Conservation (phyloP, 2,888 invertebrate genomes). For the Isotomurus palustris region DNA sequence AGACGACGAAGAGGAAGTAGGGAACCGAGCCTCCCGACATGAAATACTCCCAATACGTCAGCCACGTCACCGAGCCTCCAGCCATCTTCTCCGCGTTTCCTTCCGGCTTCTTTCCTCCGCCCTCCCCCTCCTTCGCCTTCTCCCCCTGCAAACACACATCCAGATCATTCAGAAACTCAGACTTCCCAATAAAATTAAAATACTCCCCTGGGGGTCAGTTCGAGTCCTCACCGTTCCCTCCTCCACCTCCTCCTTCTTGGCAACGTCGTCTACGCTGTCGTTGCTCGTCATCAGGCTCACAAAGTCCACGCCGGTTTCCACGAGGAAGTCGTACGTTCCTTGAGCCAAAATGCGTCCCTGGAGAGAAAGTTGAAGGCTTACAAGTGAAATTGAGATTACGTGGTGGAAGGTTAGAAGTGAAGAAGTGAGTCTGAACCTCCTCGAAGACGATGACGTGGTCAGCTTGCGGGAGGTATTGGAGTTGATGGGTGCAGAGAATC, state of each 20-base stretch:
- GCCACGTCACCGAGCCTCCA: slow-evolving; percentile 40
- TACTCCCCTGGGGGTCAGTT: slow-evolving; percentile 14
- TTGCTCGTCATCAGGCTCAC: slow-evolving; percentile 48
- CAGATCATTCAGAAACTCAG: no score
- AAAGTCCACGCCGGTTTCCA: slow-evolving; percentile 49
- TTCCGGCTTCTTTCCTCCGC: slow-evolving; percentile 23
- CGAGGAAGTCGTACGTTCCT: slow-evolving; percentile 59
- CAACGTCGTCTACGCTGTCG: slow-evolving; percentile 47
- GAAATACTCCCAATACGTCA: slow-evolving; percentile 52
- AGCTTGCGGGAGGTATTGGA: slow-evolving; percentile 55
- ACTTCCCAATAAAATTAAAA: background rate
- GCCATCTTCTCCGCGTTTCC: slow-evolving; percentile 40
- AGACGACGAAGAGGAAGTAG: slow-evolving; percentile 26
- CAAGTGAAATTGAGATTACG: no score
- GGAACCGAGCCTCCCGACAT: slow-evolving; percentile 24
- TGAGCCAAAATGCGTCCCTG: slow-evolving; percentile 57
- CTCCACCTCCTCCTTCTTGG: slow-evolving; percentile 16
- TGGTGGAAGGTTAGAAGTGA: no score
- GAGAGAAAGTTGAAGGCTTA: no score
- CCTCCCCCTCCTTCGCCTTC: no score
- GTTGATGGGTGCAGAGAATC: slow-evolving; percentile 67
- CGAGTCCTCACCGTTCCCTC: no score
- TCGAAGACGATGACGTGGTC: slow-evolving; percentile 35
- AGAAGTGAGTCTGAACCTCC: slow-evolving; percentile 23
- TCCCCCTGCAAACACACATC: no score